phyloP scores from a whole-genome alignment of 1,140 invertebrate species.

The Cydia pomonella region DNA sequence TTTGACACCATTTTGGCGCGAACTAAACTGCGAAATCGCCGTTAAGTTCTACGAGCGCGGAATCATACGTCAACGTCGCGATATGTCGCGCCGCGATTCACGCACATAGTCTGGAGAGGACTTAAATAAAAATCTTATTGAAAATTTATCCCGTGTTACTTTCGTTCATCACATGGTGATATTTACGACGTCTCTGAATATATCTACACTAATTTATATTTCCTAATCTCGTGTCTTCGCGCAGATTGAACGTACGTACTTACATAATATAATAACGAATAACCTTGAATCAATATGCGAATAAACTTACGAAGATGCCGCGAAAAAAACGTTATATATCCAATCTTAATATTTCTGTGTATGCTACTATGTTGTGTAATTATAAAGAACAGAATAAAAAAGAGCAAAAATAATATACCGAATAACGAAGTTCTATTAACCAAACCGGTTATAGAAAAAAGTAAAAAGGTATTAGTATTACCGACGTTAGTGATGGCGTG shows the following conservation, averaged over 20 bases:
- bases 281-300: neutral
- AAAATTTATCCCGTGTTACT: neutral
- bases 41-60: too few species aligned
- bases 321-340: neutral
- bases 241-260: neutral
- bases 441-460: neutral
- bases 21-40: too few species aligned
- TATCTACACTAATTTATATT: neutral
- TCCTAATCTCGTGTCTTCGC: too few species aligned
- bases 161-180: neutral
- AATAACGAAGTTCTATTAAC: neutral
- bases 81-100: too few species aligned
- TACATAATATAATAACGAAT: neutral
- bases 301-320: constrained; percentile 1
- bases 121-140: neutral
- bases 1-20: too few species aligned
- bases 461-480: neutral
- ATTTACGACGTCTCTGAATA: neutral
- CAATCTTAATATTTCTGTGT: neutral
- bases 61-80: too few species aligned
- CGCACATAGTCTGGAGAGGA: too few species aligned
- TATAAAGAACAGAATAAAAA: neutral
- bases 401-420: neutral
- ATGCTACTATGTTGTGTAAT: neutral
- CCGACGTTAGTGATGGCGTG: neutral